These are phyloP conservation scores for Chrysochloris asiatica DNA, from an alignment of 2,113 vertebrate genomes.

Conservation along the genomic window DNA sequence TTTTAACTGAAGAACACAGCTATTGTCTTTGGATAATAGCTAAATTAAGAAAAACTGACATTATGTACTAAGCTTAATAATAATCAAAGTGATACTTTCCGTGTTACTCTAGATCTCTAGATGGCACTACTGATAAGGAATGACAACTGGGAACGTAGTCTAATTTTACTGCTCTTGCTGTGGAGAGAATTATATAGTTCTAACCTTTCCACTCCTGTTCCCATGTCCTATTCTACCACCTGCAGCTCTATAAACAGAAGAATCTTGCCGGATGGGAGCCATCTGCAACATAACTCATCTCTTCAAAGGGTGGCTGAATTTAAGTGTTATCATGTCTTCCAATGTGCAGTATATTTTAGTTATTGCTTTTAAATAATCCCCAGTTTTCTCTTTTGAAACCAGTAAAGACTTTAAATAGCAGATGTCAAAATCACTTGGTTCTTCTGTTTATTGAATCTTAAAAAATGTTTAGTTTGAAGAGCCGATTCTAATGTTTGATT, in stretches of 20 bases:
- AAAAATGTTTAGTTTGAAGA: slow-evolving; percentile 67
- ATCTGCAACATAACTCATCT: slow-evolving; percentile 84
- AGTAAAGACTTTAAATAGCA: slow-evolving; percentile 81
- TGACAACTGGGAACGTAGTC: slow-evolving; percentile 59
- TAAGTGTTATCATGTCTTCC: slow-evolving; percentile 81
- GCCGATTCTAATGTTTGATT: slow-evolving; percentile 50
- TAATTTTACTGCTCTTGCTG: slow-evolving; percentile 74
- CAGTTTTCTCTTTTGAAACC: slow-evolving; percentile 79
- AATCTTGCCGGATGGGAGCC: slow-evolving; percentile 80
- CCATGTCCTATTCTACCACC: slow-evolving; percentile 79
- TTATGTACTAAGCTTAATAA: not conserved
- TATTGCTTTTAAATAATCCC: slow-evolving; percentile 82
- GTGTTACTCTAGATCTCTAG: slow-evolving; percentile 79
- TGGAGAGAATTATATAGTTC: slow-evolving; percentile 70
- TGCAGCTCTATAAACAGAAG: slow-evolving; percentile 81
- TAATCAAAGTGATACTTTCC: slow-evolving; percentile 30
- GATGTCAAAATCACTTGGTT: slow-evolving; percentile 80
- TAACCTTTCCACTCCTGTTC: slow-evolving; percentile 81
- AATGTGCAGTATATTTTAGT: slow-evolving; percentile 80
- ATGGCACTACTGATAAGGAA: slow-evolving; percentile 81
- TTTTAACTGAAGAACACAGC: slow-evolving; percentile 8
- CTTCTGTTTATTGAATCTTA: slow-evolving; percentile 74
- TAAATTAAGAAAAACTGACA: slow-evolving; percentile 50
- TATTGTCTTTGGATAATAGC: slow-evolving; percentile 23
- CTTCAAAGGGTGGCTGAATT: slow-evolving; percentile 79